Base-by-base conservation (phyloP, 2,797 vertebrate species). In the Amblyraja radiata region DNA sequence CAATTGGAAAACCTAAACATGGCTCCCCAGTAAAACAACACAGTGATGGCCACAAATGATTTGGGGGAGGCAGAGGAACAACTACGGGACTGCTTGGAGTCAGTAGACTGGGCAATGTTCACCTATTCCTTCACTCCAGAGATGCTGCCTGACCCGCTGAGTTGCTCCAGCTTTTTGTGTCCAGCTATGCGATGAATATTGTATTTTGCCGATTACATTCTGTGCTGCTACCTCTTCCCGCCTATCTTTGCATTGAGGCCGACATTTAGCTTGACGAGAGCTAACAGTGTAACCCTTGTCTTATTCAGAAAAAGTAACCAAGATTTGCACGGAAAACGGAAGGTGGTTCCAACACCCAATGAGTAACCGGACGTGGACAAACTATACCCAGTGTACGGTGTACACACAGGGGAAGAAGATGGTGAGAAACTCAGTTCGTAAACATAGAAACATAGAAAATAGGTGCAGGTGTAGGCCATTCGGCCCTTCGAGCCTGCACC, bases 321-420 rank as follows among this genome's bases (percentile, higher is more conserved):
- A 97, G 95, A 96, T 97, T 93, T 97, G 97, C 93, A 95, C 97
- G 93, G 80, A 95, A 58, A 95, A 96, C 9, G 96, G 97, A 23
- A 96, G 96, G 93, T 97, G 97, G 97, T 97, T 97, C 94, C 96
- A 95, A 93, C 97, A 97, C 93, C 97, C 97, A 4, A 95, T 95
- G 23, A 97, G 97, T 94, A 95, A 97, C 93, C 94, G 97, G 93
- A 93, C 96, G 13, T 97, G 97, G 97, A 95, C 95, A 6, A 97
- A 97, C 94, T 97, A 97, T 96, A 97, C 97, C 46, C 95, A 95
- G 94, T 97, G 97, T 95, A 78, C 94, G 10, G 93, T 94, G 74
- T 94, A 95, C 95, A 96, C 95, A 36, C 93, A 95, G 18, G 93
- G 94, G 14, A 97, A 96, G 90, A 93, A 93, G 58, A 94, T 95